Evolutionary conservation across 1,140 invertebrate genomes (phyloP).

Genomic region (Parasteatoda tepidariorum): DNA sequence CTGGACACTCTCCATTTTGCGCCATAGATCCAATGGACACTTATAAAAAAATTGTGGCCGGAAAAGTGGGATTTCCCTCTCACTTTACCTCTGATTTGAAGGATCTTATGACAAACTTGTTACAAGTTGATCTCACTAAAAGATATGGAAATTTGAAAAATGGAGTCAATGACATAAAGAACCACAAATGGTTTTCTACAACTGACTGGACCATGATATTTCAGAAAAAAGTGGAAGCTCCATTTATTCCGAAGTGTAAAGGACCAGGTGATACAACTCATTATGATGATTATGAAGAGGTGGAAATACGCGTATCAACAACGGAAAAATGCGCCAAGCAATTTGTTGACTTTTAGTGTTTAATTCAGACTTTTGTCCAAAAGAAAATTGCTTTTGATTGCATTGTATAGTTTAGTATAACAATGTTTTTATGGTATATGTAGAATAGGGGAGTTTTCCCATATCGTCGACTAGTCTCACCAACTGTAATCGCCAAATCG

Average conservation of each 20-base stretch:
- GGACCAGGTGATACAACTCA: slow-evolving; percentile 5
- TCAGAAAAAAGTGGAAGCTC: slow-evolving; percentile 93
- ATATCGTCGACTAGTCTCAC: too few species aligned
- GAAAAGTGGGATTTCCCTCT: slow-evolving; percentile 72
- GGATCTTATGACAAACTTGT: slow-evolving; percentile 93
- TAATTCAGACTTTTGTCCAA: too few species aligned
- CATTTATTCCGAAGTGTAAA: slow-evolving; percentile 77
- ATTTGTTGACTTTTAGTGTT: slow-evolving; percentile 17
- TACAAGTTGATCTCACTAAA: slow-evolving; percentile 98
- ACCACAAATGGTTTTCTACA: slow-evolving; percentile 97
- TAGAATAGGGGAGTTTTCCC: too few species aligned
- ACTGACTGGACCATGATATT: slow-evolving; percentile 99
- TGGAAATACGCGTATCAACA: neutral
- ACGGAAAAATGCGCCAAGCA: slow-evolving; percentile 9
- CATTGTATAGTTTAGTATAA: too few species aligned
- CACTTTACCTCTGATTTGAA: slow-evolving; percentile 86
- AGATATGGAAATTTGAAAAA: slow-evolving; percentile 98
- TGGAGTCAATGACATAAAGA: slow-evolving; percentile 98
- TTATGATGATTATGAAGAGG: slow-evolving; percentile 22
- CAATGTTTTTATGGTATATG: too few species aligned
- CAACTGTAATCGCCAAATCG: too few species aligned
- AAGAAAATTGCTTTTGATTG: too few species aligned
- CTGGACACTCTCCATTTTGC: slow-evolving; percentile 83
- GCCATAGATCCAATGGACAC: slow-evolving; percentile 85
- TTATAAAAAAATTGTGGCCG: slow-evolving; percentile 81